Evolutionary conservation across 2,888 invertebrate species (phyloP).

Genomic region (Iphiclides podalirius): DNA sequence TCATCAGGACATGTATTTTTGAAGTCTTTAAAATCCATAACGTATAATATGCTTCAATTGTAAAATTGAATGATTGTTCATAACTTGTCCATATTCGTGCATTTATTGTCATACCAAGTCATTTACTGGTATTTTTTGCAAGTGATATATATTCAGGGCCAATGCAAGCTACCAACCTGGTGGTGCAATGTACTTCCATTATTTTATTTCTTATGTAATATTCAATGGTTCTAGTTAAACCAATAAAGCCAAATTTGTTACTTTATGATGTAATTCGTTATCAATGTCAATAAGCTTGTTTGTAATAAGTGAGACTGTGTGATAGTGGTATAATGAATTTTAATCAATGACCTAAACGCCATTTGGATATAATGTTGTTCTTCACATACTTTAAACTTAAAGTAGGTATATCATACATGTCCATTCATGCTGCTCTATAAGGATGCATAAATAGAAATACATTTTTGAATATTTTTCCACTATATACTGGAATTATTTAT

Average conservation of each 20-base stretch:
- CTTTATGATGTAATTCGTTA: constrained; percentile 36
- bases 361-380: constrained; percentile 22
- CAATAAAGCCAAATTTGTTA: constrained; percentile 42
- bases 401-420: constrained; percentile 9
- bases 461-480: constrained; percentile 62
- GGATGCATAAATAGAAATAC: constrained; percentile 33
- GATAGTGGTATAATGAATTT: constrained; percentile 43
- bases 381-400: constrained; percentile 5
- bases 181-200: constrained; percentile 14
- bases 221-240: constrained; percentile 1
- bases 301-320: constrained; percentile 43
- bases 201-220: constrained; percentile 15
- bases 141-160: background rate
- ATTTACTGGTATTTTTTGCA: background rate
- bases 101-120: background rate
- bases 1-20: background rate
- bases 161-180: background rate
- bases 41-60: background rate
- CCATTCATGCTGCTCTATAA: constrained; percentile 6
- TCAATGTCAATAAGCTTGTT: constrained; percentile 42
- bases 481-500: constrained; percentile 61
- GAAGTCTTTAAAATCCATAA: background rate
- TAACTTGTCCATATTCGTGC: background rate
- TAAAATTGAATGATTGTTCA: background rate
- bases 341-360: constrained; percentile 47